phyloP scores from a whole-genome alignment of 2,113 vertebrate species.

The Chaenogobius annularis region DNA sequence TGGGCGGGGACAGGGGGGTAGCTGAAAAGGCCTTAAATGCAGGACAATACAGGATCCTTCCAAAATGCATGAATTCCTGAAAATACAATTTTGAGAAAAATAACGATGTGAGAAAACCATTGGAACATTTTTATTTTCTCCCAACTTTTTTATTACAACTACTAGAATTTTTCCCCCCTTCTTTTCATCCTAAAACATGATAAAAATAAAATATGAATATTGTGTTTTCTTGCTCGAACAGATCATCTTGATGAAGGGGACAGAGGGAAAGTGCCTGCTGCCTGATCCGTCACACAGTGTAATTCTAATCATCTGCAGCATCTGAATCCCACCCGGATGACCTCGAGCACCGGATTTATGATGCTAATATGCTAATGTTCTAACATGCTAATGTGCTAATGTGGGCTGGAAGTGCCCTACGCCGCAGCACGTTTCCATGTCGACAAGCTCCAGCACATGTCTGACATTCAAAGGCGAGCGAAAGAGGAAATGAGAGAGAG shows the following conservation, averaged over 20 bases:
- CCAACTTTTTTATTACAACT: no score
- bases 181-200: no score
- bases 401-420: neutral
- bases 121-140: no score
- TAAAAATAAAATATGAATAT: neutral
- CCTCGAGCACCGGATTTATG: conserved; percentile 40
- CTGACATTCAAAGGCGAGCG: neutral
- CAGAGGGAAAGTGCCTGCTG: conserved; percentile 25
- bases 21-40: no score
- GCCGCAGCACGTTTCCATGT: neutral
- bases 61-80: no score
- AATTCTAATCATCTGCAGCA: conserved; percentile 53
- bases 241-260: conserved; percentile 54
- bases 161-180: no score
- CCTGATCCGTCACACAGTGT: conserved; percentile 6
- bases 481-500: neutral
- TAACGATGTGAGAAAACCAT: no score
- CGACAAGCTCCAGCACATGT: neutral
- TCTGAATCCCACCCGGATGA: conserved; percentile 37
- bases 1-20: no score
- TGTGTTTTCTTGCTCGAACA: neutral
- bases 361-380: conserved; percentile 28
- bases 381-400: conserved; percentile 25
- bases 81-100: no score
- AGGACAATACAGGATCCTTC: no score